A percentile compares a stretch with the other conserved stretches of the same genome.
These are phyloP conservation scores for Tachina grossa DNA, from an alignment of 2,888 invertebrate species.

Conservation along the genomic window DNA sequence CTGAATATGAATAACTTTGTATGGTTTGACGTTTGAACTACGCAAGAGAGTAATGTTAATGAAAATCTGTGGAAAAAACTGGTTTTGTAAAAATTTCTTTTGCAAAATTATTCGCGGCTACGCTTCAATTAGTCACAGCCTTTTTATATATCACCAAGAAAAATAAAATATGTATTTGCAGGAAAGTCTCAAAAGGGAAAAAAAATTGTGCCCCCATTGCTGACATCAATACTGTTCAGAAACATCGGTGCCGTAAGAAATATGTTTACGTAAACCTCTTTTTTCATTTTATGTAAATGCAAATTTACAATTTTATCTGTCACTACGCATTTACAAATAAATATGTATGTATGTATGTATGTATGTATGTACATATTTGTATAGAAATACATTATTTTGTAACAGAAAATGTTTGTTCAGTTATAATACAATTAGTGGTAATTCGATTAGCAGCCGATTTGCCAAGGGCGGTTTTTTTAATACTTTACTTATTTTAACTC, in stretches of 20 bases:
- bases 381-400: not conserved
- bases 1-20: too few species aligned
- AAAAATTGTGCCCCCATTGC: too few species aligned
- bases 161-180: too few species aligned
- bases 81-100: too few species aligned
- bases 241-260: not conserved
- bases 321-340: not conserved
- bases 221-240: too few species aligned
- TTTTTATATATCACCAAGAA: too few species aligned
- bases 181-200: too few species aligned
- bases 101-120: too few species aligned
- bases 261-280: not conserved
- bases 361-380: not conserved
- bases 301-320: not conserved
- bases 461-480: not conserved
- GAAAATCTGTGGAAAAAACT: too few species aligned
- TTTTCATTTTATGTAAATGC: not conserved
- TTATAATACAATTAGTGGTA: slow-evolving; percentile 61
- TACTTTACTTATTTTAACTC: slow-evolving; percentile 11
- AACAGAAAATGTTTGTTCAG: not conserved
- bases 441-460: slow-evolving; percentile 56
- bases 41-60: too few species aligned
- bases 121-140: too few species aligned
- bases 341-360: not conserved
- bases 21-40: too few species aligned